Evolutionary conservation across 2,113 vertebrate species (phyloP).

Genomic region (Brachypteracias leptosomus): DNA sequence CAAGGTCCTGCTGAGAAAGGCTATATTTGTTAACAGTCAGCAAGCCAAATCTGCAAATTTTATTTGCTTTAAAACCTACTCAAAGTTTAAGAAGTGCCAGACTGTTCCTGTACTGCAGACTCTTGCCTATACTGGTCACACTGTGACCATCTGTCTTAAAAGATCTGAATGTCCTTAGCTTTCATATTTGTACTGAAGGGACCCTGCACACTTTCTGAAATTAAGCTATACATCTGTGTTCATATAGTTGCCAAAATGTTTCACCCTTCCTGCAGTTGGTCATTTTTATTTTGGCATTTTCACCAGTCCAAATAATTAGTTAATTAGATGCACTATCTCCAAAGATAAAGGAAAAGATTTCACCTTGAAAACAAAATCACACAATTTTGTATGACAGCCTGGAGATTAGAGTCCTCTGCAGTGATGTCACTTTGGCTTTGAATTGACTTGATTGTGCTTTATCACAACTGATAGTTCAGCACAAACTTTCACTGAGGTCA

Average conservation of each 20-base stretch:
- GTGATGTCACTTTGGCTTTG: conserved; percentile 40
- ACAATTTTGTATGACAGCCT: background rate
- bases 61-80: background rate
- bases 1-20: background rate
- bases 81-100: background rate
- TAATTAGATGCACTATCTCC: conserved; percentile 30
- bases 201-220: background rate
- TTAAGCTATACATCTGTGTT: background rate
- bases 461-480: conserved; percentile 11
- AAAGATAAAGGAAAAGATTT: conserved; percentile 49
- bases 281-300: conserved; percentile 34
- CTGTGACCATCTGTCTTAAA: background rate
- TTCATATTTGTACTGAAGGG: background rate
- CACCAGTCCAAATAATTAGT: conserved; percentile 22
- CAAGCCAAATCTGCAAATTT: background rate
- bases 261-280: background rate
- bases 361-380: conserved; percentile 36
- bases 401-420: conserved; percentile 33
- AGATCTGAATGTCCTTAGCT: background rate
- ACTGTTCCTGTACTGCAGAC: background rate
- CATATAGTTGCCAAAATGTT: background rate
- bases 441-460: background rate
- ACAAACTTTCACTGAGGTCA: conserved; percentile 1
- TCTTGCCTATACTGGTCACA: background rate
- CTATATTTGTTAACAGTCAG: background rate